phyloP scores from a whole-genome alignment of 2,113 vertebrate species.

The Riparia riparia region DNA sequence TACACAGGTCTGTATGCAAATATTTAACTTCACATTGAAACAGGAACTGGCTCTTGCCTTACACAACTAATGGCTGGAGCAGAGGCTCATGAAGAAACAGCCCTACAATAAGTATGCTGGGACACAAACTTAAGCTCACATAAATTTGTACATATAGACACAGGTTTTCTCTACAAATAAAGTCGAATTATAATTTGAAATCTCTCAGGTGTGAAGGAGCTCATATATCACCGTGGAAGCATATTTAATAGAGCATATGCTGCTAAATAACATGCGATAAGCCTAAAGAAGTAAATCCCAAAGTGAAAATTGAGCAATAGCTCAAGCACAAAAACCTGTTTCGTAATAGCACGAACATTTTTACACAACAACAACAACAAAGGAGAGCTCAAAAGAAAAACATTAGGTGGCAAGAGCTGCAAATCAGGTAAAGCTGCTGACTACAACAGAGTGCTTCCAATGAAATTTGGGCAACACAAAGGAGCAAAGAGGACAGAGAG shows the following conservation, averaged over 20 bases:
- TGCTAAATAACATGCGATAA: not conserved
- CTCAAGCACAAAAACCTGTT: slow-evolving; percentile 25
- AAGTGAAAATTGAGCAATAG: slow-evolving; percentile 55
- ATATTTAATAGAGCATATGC: not conserved
- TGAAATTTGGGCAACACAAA: not conserved
- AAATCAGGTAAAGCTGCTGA: slow-evolving; percentile 62
- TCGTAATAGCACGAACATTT: slow-evolving; percentile 17
- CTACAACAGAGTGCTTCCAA: not conserved
- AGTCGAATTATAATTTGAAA: not conserved
- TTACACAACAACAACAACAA: slow-evolving; percentile 57
- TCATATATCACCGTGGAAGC: not conserved
- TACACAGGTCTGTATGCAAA: not conserved
- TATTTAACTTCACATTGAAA: not conserved
- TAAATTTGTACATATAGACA: not conserved
- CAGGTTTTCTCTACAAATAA: not conserved
- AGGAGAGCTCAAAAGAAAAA: slow-evolving; percentile 32
- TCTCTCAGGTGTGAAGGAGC: not conserved
- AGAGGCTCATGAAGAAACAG: not conserved
- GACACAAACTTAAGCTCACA: not conserved
- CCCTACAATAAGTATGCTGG: not conserved
- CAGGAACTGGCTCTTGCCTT: slow-evolving; percentile 9
- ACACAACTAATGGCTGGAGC: not conserved
- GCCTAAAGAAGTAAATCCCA: slow-evolving; percentile 20
- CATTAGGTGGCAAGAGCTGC: slow-evolving; percentile 24
- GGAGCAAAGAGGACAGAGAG: not conserved